phyloP scores from a whole-genome alignment of 2,113 vertebrate species.

The Asarcornis scutulata region DNA sequence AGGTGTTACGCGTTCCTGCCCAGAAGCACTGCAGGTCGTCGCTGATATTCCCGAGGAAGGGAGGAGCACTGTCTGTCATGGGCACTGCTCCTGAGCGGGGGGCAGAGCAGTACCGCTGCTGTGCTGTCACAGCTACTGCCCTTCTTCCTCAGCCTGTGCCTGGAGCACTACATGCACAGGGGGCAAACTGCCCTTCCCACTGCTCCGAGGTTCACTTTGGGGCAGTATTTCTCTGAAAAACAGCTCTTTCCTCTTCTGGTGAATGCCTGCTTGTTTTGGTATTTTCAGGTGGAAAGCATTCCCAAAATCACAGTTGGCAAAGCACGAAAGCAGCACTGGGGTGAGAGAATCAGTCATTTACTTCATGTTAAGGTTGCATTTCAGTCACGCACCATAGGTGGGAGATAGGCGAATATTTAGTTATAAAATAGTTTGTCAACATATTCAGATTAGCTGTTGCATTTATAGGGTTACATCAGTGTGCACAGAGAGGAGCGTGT shows the following conservation, averaged over 20 bases:
- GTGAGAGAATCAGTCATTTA: neutral
- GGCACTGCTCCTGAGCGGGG: neutral
- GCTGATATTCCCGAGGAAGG: rapidly evolving
- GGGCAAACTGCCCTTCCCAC: neutral
- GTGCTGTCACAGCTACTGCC: neutral
- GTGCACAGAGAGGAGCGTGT: neutral
- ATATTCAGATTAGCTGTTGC: rapidly evolving
- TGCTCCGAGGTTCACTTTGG: neutral
- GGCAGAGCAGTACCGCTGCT: neutral
- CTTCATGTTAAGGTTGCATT: neutral
- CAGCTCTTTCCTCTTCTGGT: neutral
- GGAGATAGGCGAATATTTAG: neutral
- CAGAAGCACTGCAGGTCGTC: neutral
- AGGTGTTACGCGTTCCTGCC: neutral
- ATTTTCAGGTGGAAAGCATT: neutral
- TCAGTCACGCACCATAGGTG: neutral
- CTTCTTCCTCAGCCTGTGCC: rapidly evolving
- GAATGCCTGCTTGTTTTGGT: neutral
- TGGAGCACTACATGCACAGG: rapidly evolving
- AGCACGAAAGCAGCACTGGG: neutral
- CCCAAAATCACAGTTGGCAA: neutral
- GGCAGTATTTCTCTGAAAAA: neutral
- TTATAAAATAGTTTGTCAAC: neutral
- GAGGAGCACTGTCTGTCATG: neutral
- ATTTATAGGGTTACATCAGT: neutral